Evolutionary conservation across 1,140 invertebrate genomes (phyloP), one percentile per base, ranked within the genome.

Genomic region (Diachasmimorpha longicaudata): DNA sequence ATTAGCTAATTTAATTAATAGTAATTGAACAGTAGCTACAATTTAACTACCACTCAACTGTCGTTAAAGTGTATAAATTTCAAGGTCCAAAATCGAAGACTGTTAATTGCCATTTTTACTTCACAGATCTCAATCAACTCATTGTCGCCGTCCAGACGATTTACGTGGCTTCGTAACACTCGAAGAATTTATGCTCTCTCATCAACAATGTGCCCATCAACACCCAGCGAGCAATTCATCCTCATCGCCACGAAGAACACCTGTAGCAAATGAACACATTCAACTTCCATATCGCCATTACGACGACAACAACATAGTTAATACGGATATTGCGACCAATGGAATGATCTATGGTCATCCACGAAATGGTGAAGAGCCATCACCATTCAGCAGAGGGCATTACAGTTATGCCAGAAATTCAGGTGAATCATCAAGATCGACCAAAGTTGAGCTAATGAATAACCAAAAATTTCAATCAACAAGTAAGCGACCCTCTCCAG

Each of bases 171-270:
- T 91, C 80, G 88, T 92, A 0, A 95, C 93, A 0, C 87, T 95
- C 5, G 93, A 95, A 86, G 92, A 94, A 84, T 91, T 95, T 79
- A 94, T 95, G 93, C 87, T 93, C 55, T 90, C 91, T 73, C 92
- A 93, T 79, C 93, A 93, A 81, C 92, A 91, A 74, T 93, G 94
- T 85, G 93, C 94, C 83, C 89, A 92, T n/a, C 86, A 78, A 46
- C 70, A 69, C 42, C 8, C 39, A 21, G 48, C 63, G 25, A 75
- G 44, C 31, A 82, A 78, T 25, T 76, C 69, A 55, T 79, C 81
- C 10, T 46, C 79, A 19, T 80, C 80, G 1, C 58, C 81, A 0
- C 81, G 77, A 1, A 68, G 79, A 5, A 84, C 82, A 0, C 79
- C 82, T 70, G 68, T 83, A 11, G 81, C 78, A 10, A 85, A 78